These are phyloP conservation scores for Idaea straminata DNA, from an alignment of 2,888 invertebrate genomes.

Conservation along the genomic window DNA sequence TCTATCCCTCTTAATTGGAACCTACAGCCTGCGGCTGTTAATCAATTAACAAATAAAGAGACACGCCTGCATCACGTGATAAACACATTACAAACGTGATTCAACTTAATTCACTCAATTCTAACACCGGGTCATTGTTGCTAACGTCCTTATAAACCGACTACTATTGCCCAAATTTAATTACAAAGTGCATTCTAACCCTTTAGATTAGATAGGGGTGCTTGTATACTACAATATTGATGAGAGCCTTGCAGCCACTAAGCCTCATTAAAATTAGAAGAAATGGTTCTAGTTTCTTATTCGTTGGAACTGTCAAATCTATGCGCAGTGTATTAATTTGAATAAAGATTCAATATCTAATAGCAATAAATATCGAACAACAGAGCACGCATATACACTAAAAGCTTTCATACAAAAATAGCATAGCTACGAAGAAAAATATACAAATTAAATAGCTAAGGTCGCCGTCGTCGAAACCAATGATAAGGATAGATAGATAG, in stretches of 20 bases:
- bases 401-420: too few relatives aligned
- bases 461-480: too few relatives aligned
- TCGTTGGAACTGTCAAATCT: background rate
- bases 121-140: slow-evolving; percentile 61
- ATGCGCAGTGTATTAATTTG: too few relatives aligned
- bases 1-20: slow-evolving; percentile 11
- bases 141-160: slow-evolving; percentile 60
- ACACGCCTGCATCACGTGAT: slow-evolving; percentile 57
- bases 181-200: slow-evolving; percentile 49
- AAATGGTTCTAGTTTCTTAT: background rate
- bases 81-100: slow-evolving; percentile 62
- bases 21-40: slow-evolving; percentile 3
- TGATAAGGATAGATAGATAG: too few relatives aligned
- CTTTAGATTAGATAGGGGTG: slow-evolving; percentile 10
- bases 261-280: background rate
- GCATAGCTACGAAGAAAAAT: too few relatives aligned
- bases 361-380: too few relatives aligned
- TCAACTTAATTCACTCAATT: slow-evolving; percentile 71
- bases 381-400: too few relatives aligned
- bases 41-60: slow-evolving; percentile 25
- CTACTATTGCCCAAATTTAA: slow-evolving; percentile 76
- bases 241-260: background rate
- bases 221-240: background rate
- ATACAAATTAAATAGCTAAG: too few relatives aligned
- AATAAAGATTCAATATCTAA: too few relatives aligned